Conservation (phyloP, 2,797 vertebrate genomes). For the Manis javanica region DNA sequence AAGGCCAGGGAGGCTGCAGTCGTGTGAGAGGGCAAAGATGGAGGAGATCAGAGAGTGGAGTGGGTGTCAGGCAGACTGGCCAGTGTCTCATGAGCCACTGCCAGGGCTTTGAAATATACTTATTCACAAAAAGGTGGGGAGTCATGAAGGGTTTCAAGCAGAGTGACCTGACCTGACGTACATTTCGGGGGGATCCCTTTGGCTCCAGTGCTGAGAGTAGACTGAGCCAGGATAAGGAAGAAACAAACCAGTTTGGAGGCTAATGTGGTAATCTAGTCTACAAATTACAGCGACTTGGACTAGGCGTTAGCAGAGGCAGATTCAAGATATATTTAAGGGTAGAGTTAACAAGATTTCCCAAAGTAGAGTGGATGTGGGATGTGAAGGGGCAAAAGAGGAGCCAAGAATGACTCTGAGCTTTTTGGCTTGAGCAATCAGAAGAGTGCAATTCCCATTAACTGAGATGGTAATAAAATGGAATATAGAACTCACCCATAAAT, state of each 20-base stretch:
- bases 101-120: not conserved
- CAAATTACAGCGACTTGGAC: not conserved
- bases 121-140: not conserved
- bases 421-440: not conserved
- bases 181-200: not conserved
- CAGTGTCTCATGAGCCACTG: accelerated
- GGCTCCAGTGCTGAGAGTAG: not conserved
- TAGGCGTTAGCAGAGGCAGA: not conserved
- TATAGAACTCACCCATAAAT: not conserved
- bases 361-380: not conserved
- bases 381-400: not conserved
- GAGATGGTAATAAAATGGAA: not conserved
- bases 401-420: not conserved
- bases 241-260: not conserved
- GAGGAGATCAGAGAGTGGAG: not conserved
- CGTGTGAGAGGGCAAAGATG: not conserved
- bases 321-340: not conserved
- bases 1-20: not conserved
- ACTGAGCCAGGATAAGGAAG: not conserved
- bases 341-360: not conserved
- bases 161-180: not conserved
- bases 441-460: not conserved
- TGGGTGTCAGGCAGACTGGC: not conserved
- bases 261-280: not conserved
- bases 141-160: not conserved